Percentiles rank a stretch among this genome's conserved stretches.
Conservation (phyloP, 2,113 vertebrate genomes). For the Sardina pilchardus region DNA sequence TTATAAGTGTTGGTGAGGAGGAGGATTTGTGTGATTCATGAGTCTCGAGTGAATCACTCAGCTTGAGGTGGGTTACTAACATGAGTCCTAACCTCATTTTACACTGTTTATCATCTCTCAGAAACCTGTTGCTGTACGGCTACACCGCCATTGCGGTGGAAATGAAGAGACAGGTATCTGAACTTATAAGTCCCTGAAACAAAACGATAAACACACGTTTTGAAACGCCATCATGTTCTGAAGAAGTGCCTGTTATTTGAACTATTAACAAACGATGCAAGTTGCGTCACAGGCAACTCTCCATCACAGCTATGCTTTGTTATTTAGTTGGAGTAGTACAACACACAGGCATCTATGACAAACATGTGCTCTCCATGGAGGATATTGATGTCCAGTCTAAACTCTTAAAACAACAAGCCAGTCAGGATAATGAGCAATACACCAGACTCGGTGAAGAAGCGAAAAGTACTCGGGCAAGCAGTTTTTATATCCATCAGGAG, state of each 20-base stretch:
- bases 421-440: slow-evolving; percentile 18
- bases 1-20: slow-evolving; percentile 16
- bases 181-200: not conserved
- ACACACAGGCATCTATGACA: slow-evolving; percentile 1
- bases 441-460: not conserved
- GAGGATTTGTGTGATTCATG: slow-evolving; percentile 2
- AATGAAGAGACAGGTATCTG: not conserved
- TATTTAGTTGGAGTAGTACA: slow-evolving; percentile 11
- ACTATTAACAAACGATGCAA: not conserved
- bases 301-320: not conserved
- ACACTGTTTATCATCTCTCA: not conserved
- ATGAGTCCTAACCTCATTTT: not conserved
- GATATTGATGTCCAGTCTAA: not conserved
- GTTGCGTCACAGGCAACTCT: not conserved
- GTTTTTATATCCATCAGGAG: slow-evolving; percentile 45
- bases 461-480: not conserved
- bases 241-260: slow-evolving; percentile 12
- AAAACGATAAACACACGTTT: not conserved
- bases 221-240: not conserved
- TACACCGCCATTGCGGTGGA: not conserved
- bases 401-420: slow-evolving; percentile 21
- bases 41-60: not conserved
- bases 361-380: not conserved
- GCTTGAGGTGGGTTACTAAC: slow-evolving; percentile 10
- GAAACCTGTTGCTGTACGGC: not conserved